Conservation (phyloP, 2,113 vertebrate genomes). For the Aramus guarauna region DNA sequence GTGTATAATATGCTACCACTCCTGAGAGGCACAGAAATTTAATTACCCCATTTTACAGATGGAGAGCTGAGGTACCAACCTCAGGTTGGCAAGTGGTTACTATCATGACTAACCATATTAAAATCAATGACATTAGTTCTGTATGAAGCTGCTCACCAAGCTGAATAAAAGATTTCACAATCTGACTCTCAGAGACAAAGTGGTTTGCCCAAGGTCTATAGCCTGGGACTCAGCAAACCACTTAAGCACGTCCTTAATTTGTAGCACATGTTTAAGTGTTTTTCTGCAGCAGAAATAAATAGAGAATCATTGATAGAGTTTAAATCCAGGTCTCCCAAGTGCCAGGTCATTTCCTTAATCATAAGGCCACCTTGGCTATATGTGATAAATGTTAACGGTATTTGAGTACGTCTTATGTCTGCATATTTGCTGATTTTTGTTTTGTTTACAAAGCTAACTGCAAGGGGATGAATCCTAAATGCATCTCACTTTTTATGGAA, state of each 20-base stretch:
- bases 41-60: neutral
- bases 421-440: neutral
- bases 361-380: neutral
- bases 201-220: constrained; percentile 8
- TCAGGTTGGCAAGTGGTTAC: neutral
- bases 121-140: constrained; percentile 2
- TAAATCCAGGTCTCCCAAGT: neutral
- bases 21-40: neutral
- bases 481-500: neutral
- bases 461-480: neutral
- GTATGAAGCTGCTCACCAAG: neutral
- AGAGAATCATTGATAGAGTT: neutral
- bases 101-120: neutral
- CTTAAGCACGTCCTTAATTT: constrained; percentile 28
- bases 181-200: neutral
- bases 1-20: neutral
- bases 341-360: neutral
- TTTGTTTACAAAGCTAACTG: neutral
- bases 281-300: constrained; percentile 25
- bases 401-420: neutral
- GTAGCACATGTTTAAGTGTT: constrained; percentile 16
- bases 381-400: neutral
- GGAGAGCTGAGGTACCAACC: neutral
- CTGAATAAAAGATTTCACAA: constrained; percentile 10
- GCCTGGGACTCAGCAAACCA: neutral